These are phyloP conservation scores for Otis tarda DNA, from an alignment of 2,113 vertebrate genomes.

Conservation along the genomic window DNA sequence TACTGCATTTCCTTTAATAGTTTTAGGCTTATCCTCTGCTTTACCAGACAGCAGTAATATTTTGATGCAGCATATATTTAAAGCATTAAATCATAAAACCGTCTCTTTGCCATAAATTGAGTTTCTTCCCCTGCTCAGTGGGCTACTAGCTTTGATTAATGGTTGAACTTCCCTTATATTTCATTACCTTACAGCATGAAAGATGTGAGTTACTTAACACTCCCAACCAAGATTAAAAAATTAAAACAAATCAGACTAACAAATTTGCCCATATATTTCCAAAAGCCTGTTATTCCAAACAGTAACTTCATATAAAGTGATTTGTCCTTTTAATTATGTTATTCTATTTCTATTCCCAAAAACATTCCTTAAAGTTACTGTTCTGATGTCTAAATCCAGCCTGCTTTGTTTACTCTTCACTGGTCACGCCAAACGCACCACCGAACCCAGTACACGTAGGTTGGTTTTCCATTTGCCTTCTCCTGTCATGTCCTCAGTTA, in stretches of 20 bases:
- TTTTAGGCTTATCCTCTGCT: background rate
- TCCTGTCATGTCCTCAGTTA: background rate
- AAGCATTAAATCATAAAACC: background rate
- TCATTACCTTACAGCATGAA: background rate
- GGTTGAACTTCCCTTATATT: background rate
- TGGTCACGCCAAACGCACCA: background rate
- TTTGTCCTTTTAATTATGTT: background rate
- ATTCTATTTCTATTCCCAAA: background rate
- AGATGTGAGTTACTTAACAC: background rate
- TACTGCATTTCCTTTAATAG: background rate
- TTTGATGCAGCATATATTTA: background rate
- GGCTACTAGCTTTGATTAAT: background rate
- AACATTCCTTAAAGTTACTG: background rate
- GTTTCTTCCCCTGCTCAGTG: background rate
- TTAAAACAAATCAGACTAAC: background rate
- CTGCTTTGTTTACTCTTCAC: background rate
- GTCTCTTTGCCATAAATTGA: background rate
- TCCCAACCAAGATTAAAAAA: background rate
- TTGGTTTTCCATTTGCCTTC: background rate
- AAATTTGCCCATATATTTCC: background rate
- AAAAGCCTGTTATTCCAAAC: background rate
- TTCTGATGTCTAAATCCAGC: background rate
- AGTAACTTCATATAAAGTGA: background rate
- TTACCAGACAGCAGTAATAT: background rate
- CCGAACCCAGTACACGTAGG: rapidly evolving